Evolutionary conservation across 2,797 vertebrate species (phyloP), one percentile per base, ranked within the genome.

Genomic region (Miichthys miiuy): DNA sequence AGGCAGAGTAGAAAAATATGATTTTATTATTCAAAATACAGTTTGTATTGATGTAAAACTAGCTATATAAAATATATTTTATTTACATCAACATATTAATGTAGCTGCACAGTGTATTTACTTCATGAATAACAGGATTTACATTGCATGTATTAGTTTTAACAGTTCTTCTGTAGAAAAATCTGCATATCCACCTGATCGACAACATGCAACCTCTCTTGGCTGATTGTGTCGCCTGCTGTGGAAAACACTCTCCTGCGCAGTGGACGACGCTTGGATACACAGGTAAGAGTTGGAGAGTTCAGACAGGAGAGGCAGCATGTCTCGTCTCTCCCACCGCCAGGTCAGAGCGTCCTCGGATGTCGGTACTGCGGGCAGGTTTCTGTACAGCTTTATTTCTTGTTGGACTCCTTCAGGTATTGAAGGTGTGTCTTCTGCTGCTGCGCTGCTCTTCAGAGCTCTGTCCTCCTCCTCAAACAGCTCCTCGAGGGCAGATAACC

Each of bases 401-500:
- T 34, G 38, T 55, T 66, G 66, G 13, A 65, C 52, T 47, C 41
- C 54, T 48, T 64, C 60, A 48, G 41, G 25, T 21, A 27, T 8
- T 3, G 72, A 62, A 9, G n/a, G 3, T 1, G 18, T 70, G 6
- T 34, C 60, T 13, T 70, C 54, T 30, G 52, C 38, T 23, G 38
- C 69, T 52, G 38, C 18, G 0, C 21, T 13, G 41, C 46, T 71
- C 54, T 71, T 65, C 41, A 80, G 61, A 52, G 52, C 65, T 60
- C 66, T 64, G 25, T 80, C 78, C 60, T 80, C 72, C 44, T 68
- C 78, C n/a, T 69, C 77, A 41, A 79, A 79, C 18, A 79, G 77
- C 64, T 79, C 57, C 63, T 68, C 70, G 2, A 73, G 56, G 41
- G 70, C 42, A 2, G 69, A 62, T 50, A 73, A 56, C 30, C 21